Conservation (phyloP, 2,113 vertebrate genomes). For the Brachionichthys hirsutus region DNA sequence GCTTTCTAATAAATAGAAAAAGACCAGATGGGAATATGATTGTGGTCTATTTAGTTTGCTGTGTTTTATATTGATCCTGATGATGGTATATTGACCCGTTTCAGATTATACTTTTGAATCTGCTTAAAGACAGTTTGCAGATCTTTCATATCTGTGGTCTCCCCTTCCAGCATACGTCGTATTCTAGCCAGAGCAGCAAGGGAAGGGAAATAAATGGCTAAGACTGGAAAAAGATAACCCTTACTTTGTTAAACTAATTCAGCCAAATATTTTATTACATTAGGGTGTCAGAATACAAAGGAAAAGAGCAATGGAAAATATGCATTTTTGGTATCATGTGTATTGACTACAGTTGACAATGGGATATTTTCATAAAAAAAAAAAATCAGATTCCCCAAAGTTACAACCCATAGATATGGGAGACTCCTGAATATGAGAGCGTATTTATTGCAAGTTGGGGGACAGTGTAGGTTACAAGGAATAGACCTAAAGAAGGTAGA, state of each 20-base stretch:
- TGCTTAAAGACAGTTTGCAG: slow-evolving; percentile 23
- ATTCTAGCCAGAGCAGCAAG: slow-evolving; percentile 4
- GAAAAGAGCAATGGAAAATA: no score
- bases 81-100: slow-evolving; percentile 43
- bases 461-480: no score
- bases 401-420: no score
- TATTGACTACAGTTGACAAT: no score
- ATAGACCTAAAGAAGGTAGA: no score
- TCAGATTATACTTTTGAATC: slow-evolving; percentile 47
- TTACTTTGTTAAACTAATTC: slow-evolving; percentile 20
- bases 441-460: no score
- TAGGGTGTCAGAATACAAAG: no score
- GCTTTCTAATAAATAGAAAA: slow-evolving; percentile 46
- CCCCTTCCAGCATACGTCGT: neutral
- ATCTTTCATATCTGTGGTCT: slow-evolving; percentile 5
- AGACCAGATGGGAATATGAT: slow-evolving; percentile 30
- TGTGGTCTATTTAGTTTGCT: slow-evolving; percentile 32
- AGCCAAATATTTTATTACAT: slow-evolving; percentile 18
- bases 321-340: no score
- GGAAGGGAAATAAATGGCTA: neutral
- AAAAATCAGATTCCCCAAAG: no score
- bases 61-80: slow-evolving; percentile 42
- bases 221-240: slow-evolving; percentile 6
- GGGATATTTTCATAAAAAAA: no score
- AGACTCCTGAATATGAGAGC: no score